Percentiles rank a stretch among this genome's conserved stretches.
Conservation (phyloP, 2,888 invertebrate genomes). For the Nomada goodeniana region DNA sequence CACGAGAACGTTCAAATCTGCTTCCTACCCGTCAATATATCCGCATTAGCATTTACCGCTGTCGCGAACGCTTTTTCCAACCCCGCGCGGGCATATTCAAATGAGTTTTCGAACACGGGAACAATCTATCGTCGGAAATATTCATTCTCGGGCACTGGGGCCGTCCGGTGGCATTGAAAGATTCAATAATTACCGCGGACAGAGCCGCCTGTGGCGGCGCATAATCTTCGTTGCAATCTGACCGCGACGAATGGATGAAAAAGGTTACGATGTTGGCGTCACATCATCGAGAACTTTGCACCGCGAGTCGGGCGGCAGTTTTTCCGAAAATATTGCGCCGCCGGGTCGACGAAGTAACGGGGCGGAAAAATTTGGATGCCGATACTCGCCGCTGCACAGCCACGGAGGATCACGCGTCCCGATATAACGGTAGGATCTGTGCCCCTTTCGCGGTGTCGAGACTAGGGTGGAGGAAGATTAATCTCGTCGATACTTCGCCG, state of each 20-base stretch:
- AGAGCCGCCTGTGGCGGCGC: neutral
- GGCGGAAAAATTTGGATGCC: constrained; percentile 22
- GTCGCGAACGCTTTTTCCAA: constrained; percentile 2
- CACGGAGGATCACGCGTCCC: constrained; percentile 3
- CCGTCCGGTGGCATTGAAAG: neutral
- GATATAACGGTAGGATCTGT: neutral
- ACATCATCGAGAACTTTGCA: constrained; percentile 23
- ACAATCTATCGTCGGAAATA: neutral
- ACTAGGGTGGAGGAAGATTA: neutral
- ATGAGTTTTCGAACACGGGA: neutral
- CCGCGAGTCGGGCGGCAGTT: constrained; percentile 34
- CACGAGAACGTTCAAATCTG: constrained; percentile 66
- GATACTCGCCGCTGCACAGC: constrained; percentile 3
- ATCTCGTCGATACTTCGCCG: neutral
- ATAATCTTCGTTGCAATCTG: constrained; percentile 27
- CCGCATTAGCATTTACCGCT: constrained; percentile 42
- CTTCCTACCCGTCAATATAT: constrained; percentile 55
- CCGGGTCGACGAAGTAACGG: neutral
- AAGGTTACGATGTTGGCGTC: constrained; percentile 23
- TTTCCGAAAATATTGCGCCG: constrained; percentile 25
- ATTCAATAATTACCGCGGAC: constrained; percentile 17
- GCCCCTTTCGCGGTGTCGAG: neutral
- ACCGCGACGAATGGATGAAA: constrained; percentile 28
- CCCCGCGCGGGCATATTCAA: constrained; percentile 9
- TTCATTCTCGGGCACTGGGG: constrained; percentile 16